Percentiles rank a stretch among this genome's conserved stretches.
Evolutionary conservation across 92 coral and sea anemone genomes (phyloP).

Genomic region (Micromussa lordhowensis): DNA sequence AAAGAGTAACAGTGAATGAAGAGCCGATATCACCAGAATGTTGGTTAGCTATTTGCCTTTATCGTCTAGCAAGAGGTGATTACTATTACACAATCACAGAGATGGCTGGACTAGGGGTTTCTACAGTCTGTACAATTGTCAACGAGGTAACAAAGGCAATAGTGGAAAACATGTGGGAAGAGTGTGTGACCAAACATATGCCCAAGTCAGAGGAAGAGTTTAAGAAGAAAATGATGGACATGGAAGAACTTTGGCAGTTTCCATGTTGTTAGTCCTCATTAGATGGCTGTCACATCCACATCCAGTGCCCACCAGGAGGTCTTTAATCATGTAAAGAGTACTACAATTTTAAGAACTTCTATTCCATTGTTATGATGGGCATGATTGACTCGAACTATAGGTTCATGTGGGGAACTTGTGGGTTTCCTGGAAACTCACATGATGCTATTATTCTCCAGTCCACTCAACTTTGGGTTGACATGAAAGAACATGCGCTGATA

Average conservation of each 20-base stretch:
- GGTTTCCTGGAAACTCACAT: conserved; percentile 61
- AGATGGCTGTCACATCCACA: conserved; percentile 70
- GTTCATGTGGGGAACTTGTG: conserved; percentile 62
- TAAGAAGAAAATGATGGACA: conserved; percentile 51
- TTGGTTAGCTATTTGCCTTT: conserved; percentile 70
- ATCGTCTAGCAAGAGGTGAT: conserved; percentile 70
- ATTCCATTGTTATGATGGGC: conserved; percentile 63
- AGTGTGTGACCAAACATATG: conserved; percentile 43
- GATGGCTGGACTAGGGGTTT: conserved; percentile 69
- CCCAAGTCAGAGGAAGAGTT: conserved; percentile 58
- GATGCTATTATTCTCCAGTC: conserved; percentile 52
- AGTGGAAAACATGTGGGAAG: conserved; percentile 59
- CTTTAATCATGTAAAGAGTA: conserved; percentile 63
- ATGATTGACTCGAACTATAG: conserved; percentile 60
- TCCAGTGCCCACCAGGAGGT: conserved; percentile 56
- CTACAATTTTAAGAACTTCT: conserved; percentile 67
- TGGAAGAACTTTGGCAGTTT: conserved; percentile 66
- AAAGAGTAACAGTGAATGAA: conserved; percentile 42
- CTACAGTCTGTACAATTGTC: conserved; percentile 62
- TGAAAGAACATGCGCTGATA: conserved; percentile 34
- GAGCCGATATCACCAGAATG: conserved; percentile 68
- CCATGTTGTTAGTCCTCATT: conserved; percentile 63
- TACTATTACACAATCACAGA: conserved; percentile 72
- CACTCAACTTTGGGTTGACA: conserved; percentile 45
- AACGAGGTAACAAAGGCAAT: conserved; percentile 58